Percentiles rank a stretch among this genome's conserved stretches.
Conservation (phyloP, 2,113 vertebrate genomes). For the Rhynchomys soricoides region DNA sequence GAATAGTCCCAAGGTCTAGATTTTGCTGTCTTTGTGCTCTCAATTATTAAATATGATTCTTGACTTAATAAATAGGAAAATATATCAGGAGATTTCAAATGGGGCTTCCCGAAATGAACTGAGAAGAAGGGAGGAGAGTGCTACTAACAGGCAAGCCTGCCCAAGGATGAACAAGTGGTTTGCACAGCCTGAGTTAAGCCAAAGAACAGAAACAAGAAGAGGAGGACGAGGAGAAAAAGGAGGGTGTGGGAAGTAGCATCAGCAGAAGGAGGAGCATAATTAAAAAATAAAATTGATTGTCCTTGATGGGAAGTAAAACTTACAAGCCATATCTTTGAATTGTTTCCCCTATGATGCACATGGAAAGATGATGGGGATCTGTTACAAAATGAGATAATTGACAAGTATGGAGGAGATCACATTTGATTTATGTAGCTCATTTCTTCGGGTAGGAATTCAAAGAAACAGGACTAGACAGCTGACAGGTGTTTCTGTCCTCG, state of each 20-base stretch:
- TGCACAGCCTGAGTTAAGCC: no score
- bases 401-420: neutral
- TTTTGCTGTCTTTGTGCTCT: constrained; percentile 48
- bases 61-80: constrained; percentile 62
- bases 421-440: neutral
- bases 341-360: neutral
- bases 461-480: neutral
- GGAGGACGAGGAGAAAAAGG: neutral
- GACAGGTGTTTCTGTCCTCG: neutral
- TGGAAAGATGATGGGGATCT: constrained; percentile 3
- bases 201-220: neutral
- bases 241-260: neutral
- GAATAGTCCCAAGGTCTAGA: neutral
- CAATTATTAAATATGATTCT: constrained; percentile 57
- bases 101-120: no score
- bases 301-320: neutral
- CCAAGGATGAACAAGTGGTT: neutral
- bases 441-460: neutral
- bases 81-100: neutral
- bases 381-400: neutral
- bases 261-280: neutral
- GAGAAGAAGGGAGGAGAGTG: neutral
- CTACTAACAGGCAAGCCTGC: no score
- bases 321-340: neutral
- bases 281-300: neutral